Base-by-base conservation (phyloP, 2,888 invertebrate genomes). In the Marasmarcha lunaedactyla region DNA sequence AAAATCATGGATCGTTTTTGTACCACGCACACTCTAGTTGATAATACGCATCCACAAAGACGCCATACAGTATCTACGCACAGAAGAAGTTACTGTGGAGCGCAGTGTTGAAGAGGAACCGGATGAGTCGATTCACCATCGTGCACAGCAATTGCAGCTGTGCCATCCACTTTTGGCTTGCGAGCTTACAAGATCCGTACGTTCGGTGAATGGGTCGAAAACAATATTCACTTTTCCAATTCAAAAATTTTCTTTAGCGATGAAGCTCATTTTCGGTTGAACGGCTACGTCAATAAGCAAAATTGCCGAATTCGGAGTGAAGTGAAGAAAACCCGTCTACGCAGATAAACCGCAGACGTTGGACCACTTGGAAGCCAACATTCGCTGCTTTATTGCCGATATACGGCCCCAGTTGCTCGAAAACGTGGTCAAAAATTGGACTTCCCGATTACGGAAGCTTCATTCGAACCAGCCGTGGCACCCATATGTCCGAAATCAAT, bases 181-280 rank as follows among this genome's bases (percentile, higher is more conserved):
- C 41, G 45, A 33, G 44, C 48, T 41, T 50, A 51, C 46, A 49
- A 33, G 36, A 39, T 43, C 40, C 52, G 45, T 43, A 42, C 10
- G 39, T 54, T 52, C 37, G 45, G 35, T 39, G 46, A 55, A 47
- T 55, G n/a, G n/a, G n/a, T n/a, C n/a, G n/a, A n/a, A n/a, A n/a
- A n/a, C n/a, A n/a, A n/a, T n/a, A n/a, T n/a, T n/a, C n/a, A n/a
- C n/a, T n/a, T n/a, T n/a, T n/a, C n/a, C n/a, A n/a, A n/a, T n/a
- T n/a, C n/a, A n/a, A n/a, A n/a, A n/a, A n/a, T n/a, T n/a, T n/a
- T n/a, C n/a, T n/a, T n/a, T n/a, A n/a, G n/a, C n/a, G n/a, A n/a
- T n/a, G n/a, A n/a, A n/a, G n/a, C n/a, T n/a, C n/a, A n/a, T n/a
- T n/a, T n/a, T n/a, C n/a, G n/a, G n/a, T n/a, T n/a, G n/a, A n/a